phyloP scores from a whole-genome alignment of 2,113 vertebrate genomes.

The Alces alces region DNA sequence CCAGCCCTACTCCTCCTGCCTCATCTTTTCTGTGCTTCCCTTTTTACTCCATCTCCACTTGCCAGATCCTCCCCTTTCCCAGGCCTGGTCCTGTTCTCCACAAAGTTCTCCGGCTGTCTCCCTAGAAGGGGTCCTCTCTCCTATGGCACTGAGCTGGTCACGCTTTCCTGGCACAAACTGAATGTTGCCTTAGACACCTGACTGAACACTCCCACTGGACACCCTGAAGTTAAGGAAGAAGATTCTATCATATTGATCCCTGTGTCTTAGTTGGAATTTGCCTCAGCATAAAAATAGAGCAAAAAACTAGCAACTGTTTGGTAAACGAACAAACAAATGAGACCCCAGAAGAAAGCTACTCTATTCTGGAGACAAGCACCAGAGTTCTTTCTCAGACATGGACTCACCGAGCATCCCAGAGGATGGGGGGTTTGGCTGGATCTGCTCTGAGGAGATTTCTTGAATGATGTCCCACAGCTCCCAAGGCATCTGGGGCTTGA shows the following conservation, averaged over 20 bases:
- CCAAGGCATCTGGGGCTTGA: conserved; percentile 85
- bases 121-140: not conserved
- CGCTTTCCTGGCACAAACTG: not conserved
- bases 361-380: not conserved
- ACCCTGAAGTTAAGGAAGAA: not conserved
- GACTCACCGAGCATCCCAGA: conserved; percentile 86
- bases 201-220: not conserved
- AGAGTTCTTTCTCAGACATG: not conserved
- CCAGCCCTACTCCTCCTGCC: not conserved
- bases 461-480: conserved; percentile 86
- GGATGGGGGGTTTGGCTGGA: conserved; percentile 86
- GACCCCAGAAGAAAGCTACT: not conserved
- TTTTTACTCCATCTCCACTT: not conserved
- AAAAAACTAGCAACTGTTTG: not conserved
- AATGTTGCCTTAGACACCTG: not conserved
- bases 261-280: not conserved
- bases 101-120: not conserved
- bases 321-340: not conserved
- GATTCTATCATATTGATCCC: not conserved
- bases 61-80: not conserved
- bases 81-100: not conserved
- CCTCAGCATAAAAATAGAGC: not conserved
- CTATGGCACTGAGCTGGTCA: not conserved
- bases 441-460: conserved; percentile 81
- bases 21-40: not conserved